Percentiles rank a stretch among this genome's conserved stretches.
phyloP scores from a whole-genome alignment of 2,113 vertebrate genomes.

The Machaerirhynchus nigripectus region DNA sequence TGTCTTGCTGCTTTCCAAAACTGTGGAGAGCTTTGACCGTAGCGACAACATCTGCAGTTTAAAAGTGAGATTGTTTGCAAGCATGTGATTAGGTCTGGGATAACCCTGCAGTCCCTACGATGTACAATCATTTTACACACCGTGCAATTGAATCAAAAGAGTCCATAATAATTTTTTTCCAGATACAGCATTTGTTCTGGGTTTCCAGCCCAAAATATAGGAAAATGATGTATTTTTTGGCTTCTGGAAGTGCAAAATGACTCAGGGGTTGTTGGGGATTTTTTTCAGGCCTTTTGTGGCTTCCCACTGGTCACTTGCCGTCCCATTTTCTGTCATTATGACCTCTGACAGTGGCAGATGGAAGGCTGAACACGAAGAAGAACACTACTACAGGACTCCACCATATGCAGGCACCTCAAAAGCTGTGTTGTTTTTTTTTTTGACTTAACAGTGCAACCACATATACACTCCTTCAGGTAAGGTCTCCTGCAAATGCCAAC shows the following conservation, averaged over 20 bases:
- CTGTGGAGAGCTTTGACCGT: background rate
- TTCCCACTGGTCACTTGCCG: background rate
- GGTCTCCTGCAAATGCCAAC: background rate
- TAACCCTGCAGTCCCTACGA: background rate
- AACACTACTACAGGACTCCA: background rate
- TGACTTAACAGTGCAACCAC: background rate
- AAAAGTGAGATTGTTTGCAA: background rate
- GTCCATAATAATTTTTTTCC: background rate
- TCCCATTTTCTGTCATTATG: background rate
- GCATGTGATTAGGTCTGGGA: background rate
- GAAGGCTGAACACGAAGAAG: background rate
- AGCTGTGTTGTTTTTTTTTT: background rate
- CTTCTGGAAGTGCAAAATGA: background rate
- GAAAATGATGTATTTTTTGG: background rate
- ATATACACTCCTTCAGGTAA: background rate
- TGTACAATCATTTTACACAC: background rate
- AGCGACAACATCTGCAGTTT: background rate
- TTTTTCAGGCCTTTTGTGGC: background rate
- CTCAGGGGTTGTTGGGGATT: rapidly evolving
- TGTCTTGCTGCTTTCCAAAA: background rate
- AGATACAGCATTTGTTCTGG: background rate
- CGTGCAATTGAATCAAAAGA: background rate
- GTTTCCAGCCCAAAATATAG: background rate
- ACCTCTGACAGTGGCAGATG: background rate
- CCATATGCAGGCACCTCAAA: rapidly evolving